These are phyloP conservation scores for Ectobius pallidus DNA, from an alignment of 2,888 invertebrate species.

Conservation along the genomic window DNA sequence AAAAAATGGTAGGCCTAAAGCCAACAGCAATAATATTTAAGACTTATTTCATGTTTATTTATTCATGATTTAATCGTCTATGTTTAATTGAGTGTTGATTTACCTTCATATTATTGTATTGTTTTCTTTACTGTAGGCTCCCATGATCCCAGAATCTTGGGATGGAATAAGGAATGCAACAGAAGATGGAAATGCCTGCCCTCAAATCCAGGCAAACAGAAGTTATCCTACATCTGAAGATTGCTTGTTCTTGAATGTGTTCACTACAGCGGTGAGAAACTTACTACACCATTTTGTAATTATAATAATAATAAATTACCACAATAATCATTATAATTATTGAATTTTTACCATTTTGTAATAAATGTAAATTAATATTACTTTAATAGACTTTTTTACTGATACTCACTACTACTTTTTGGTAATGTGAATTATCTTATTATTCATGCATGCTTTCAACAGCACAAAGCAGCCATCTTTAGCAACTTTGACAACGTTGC, in stretches of 20 bases:
- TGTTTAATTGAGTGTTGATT: slow-evolving; percentile 33
- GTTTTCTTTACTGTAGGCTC: slow-evolving; percentile 53
- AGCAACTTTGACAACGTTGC: no score
- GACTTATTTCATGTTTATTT: background rate
- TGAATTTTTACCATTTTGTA: no score
- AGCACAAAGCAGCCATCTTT: no score
- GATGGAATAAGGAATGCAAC: slow-evolving; percentile 61
- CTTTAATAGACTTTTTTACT: no score
- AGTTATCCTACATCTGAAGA: slow-evolving; percentile 25
- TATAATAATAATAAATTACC: no score
- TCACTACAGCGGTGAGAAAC: slow-evolving; percentile 33
- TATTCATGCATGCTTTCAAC: no score
- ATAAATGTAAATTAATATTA: no score
- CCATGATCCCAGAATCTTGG: slow-evolving; percentile 60
- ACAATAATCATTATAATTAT: no score
- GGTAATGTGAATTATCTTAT: no score
- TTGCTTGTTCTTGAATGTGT: slow-evolving; percentile 37
- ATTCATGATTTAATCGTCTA: slow-evolving; percentile 46
- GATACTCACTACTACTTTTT: no score
- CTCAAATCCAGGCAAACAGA: slow-evolving; percentile 52
- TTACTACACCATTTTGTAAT: background rate
- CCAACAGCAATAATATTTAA: background rate
- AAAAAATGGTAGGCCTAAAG: background rate
- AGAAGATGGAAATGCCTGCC: slow-evolving; percentile 64
- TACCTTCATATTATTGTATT: background rate